phyloP scores from a whole-genome alignment of 1,140 invertebrate genomes.

The Papilio machaon region DNA sequence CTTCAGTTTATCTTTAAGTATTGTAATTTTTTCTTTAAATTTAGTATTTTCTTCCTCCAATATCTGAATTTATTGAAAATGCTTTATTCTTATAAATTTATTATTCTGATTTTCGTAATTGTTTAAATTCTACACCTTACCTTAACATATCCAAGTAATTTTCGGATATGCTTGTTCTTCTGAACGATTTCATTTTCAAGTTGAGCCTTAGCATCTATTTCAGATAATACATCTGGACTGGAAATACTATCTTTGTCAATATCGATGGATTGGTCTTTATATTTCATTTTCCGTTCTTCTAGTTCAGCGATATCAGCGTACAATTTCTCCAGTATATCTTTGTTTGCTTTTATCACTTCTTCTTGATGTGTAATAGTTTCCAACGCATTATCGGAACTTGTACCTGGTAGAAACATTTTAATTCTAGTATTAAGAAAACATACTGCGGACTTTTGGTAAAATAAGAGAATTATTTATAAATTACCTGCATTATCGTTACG shows the following conservation, averaged over 20 bases:
- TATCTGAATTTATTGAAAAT: constrained; percentile 70
- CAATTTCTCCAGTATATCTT: constrained; percentile 79
- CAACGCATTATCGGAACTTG: constrained; percentile 62
- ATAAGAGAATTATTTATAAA: constrained; percentile 26
- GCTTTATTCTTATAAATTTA: background rate
- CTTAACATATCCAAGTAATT: constrained; percentile 85
- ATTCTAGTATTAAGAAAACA: background rate
- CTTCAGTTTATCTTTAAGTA: constrained; percentile 84
- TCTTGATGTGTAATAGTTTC: constrained; percentile 77
- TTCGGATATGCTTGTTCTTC: constrained; percentile 87
- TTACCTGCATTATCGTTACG: constrained; percentile 48
- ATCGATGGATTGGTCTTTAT: constrained; percentile 63
- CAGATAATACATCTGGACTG: constrained; percentile 76
- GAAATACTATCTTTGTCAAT: constrained; percentile 75
- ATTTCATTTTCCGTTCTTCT: constrained; percentile 79
- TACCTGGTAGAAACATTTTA: constrained; percentile 57
- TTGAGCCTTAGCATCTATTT: constrained; percentile 75
- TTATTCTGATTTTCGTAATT: background rate
- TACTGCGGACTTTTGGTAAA: background rate
- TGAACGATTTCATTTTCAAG: constrained; percentile 81
- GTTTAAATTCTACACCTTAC: constrained; percentile 64
- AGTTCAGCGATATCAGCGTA: constrained; percentile 79
- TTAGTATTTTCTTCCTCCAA: constrained; percentile 85
- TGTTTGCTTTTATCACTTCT: constrained; percentile 79
- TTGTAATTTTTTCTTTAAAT: constrained; percentile 83